Evolutionary conservation across 2,888 invertebrate species (phyloP), one percentile per base, ranked within the genome.

Genomic region (Cosmia trapezina): DNA sequence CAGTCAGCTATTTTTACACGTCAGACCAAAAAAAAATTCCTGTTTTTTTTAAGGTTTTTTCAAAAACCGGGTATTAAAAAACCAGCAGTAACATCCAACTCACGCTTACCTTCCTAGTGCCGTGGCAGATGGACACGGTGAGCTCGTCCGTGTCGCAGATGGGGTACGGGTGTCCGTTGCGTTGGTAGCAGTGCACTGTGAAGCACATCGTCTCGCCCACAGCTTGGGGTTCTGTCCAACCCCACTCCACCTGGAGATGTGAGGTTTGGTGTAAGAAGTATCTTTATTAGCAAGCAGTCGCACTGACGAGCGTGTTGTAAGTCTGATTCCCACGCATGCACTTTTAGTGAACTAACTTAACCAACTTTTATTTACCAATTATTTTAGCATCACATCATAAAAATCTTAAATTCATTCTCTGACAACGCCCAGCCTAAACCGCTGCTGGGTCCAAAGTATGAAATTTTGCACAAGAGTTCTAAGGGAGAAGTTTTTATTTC

Each of bases 171-270:
- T 98, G 98, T 41, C 99, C 98, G 94, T 99, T 99, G 82, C 98
- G 97, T 95, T 99, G 98, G 96, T 97, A 98, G 96, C 99, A 99
- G 96, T 98, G 96, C 85, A 99, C 98, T 73, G 97, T 98, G 95
- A 99, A 99, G 91, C 98, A 98, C 97, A 99, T 98, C 49, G 98
- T 98, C 93, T 98, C 98, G 59, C 99, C 99, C 41, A 99, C 99
- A 19, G 97, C 96, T 88, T 98, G 98, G 28, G 99, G 99, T 93
- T 99, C 99, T 78, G 97, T 97, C 99, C 99, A 99, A 87, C 98
- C 98, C 97, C 99, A 99, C 86, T 97, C 97, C 83, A 98, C 98
- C 95, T 97, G 87, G 5, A 64, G 59, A 64, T 22, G 19, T 7
- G 7, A n/a, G 17, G 45, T 5, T 51, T 14, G 12, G 3, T 22